A percentile compares a stretch with the other conserved stretches of the same genome.
These are phyloP conservation scores for Larimichthys crocea DNA, from an alignment of 2,113 vertebrate species.

Conservation along the genomic window DNA sequence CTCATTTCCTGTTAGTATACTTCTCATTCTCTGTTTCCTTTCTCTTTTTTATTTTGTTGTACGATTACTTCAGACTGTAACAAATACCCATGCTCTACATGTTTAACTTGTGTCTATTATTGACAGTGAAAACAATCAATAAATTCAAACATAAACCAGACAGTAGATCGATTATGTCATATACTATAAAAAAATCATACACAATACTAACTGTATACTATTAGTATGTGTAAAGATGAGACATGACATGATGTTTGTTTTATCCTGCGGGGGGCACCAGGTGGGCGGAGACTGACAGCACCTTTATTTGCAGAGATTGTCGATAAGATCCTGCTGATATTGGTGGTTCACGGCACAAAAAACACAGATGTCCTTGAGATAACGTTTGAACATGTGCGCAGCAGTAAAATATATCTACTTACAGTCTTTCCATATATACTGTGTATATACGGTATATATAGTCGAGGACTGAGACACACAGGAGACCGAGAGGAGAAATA, in stretches of 20 bases:
- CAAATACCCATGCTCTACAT: too few relatives aligned
- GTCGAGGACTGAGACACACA: slow-evolving; percentile 8
- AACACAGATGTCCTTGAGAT: slow-evolving; percentile 62
- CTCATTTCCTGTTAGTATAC: too few relatives aligned
- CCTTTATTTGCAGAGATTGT: slow-evolving; percentile 13
- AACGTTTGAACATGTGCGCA: slow-evolving; percentile 7
- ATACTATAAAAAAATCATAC: not conserved
- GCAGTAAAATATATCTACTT: not conserved
- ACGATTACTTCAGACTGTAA: too few relatives aligned
- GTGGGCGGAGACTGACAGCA: slow-evolving; percentile 1
- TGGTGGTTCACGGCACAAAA: not conserved
- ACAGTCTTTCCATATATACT: not conserved
- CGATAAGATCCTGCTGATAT: slow-evolving; percentile 56
- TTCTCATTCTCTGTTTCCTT: too few relatives aligned
- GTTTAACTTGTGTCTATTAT: too few relatives aligned
- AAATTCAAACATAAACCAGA: not conserved
- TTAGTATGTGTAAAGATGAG: not conserved
- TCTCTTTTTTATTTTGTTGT: too few relatives aligned
- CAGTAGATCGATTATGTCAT: not conserved
- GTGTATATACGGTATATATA: not conserved
- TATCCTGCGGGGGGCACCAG: not conserved
- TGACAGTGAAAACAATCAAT: too few relatives aligned
- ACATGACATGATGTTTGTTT: not conserved
- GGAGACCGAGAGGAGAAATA: slow-evolving; percentile 26
- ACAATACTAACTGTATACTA: not conserved